Evolutionary conservation across 2,888 invertebrate genomes (phyloP).

Genomic region (Drosophila kokeensis): DNA sequence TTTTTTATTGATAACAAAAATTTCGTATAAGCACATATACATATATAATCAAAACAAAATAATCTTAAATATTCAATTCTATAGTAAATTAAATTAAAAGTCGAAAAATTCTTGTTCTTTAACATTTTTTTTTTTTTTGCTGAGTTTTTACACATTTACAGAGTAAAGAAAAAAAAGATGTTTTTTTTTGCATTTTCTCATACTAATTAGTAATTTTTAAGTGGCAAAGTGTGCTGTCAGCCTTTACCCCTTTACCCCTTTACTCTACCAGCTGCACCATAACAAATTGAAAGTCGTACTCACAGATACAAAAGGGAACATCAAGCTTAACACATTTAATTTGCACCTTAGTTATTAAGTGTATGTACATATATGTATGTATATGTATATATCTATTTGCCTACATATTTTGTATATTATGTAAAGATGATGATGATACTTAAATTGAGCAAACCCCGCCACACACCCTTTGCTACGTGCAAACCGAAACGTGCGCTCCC

Average conservation of each 20-base stretch:
- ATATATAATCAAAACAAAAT: not conserved
- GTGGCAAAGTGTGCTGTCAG: constrained; percentile 4
- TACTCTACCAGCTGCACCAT: not conserved
- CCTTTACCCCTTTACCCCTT: not conserved
- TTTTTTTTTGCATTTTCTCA: not conserved
- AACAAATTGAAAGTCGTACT: not conserved
- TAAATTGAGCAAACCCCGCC: constrained; percentile 15
- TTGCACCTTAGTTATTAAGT: constrained; percentile 35
- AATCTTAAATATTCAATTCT: not conserved
- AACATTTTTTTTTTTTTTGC: not conserved
- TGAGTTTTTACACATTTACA: not conserved
- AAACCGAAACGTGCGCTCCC: constrained; percentile 3
- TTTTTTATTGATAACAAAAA: not conserved
- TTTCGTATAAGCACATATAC: not conserved
- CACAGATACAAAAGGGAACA: not conserved
- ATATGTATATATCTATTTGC: constrained; percentile 2
- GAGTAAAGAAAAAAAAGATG: not conserved
- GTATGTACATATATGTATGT: not conserved
- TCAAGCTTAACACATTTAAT: constrained; percentile 24
- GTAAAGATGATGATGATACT: constrained; percentile 19
- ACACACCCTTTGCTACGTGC: not conserved
- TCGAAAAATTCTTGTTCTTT: not conserved
- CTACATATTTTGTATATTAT: constrained; percentile 14
- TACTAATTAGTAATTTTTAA: constrained; percentile 5
- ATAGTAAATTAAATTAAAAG: not conserved